Conservation (phyloP, 2,113 vertebrate species). For the Alectura lathami region DNA sequence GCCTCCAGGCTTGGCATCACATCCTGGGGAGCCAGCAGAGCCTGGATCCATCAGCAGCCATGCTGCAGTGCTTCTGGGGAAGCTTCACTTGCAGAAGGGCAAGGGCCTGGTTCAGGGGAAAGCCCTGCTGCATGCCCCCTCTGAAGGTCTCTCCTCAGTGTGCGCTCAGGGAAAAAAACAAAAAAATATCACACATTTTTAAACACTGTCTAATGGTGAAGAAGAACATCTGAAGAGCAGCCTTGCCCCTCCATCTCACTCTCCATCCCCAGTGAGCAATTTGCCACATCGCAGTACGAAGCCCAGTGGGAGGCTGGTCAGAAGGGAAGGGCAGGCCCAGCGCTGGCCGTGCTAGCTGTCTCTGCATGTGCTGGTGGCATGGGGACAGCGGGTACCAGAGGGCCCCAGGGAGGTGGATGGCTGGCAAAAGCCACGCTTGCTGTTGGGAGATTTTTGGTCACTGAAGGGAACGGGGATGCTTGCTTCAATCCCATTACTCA, state of each 20-base stretch:
- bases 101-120: rapidly evolving
- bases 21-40: background rate
- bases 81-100: rapidly evolving
- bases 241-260: background rate
- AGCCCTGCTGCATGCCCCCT: background rate
- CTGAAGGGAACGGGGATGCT: background rate
- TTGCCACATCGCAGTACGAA: background rate
- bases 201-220: conserved; percentile 24
- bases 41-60: background rate
- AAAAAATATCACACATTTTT: background rate
- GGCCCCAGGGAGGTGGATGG: background rate
- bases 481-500: background rate
- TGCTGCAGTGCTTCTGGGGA: background rate
- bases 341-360: rapidly evolving
- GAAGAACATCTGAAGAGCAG: conserved; percentile 55
- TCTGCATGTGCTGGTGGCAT: rapidly evolving
- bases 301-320: background rate
- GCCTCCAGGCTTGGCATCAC: conserved; percentile 22
- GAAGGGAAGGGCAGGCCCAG: background rate
- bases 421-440: background rate
- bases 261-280: background rate
- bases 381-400: background rate
- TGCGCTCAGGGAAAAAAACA: background rate
- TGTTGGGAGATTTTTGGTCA: background rate
- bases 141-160: background rate